Evolutionary conservation across 2,888 invertebrate species (phyloP).

Genomic region (Camponotus fellah): DNA sequence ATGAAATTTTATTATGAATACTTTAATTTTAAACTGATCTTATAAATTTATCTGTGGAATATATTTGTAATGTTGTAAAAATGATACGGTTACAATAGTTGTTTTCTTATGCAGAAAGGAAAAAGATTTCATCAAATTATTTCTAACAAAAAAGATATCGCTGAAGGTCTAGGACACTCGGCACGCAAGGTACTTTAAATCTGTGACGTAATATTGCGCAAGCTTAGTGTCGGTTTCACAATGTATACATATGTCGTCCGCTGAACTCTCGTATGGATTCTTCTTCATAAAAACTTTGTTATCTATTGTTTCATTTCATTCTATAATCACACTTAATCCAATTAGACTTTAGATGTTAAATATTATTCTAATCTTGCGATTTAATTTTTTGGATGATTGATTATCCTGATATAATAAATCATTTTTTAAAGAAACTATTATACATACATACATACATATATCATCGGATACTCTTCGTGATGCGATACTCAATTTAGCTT

Average conservation of each 20-base stretch:
- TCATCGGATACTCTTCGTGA: too few relatives aligned
- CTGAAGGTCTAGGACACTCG: not conserved
- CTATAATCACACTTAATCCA: constrained; percentile 30
- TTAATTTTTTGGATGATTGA: not conserved
- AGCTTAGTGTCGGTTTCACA: constrained; percentile 59
- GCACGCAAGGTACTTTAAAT: not conserved
- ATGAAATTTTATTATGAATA: not conserved
- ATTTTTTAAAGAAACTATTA: not conserved
- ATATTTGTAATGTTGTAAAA: not conserved
- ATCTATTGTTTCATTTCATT: constrained; percentile 32
- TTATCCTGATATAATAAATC: constrained; percentile 15
- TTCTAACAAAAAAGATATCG: not conserved
- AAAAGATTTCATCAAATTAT: not conserved
- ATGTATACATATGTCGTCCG: constrained; percentile 42
- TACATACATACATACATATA: too few relatives aligned
- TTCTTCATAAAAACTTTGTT: constrained; percentile 22
- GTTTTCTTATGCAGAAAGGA: not conserved
- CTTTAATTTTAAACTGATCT: not conserved
- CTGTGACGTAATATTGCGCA: constrained; percentile 63
- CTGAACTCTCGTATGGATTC: constrained; percentile 50
- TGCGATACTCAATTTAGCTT: too few relatives aligned
- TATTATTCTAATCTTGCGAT: not conserved
- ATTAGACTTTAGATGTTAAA: not conserved
- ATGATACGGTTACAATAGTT: not conserved
- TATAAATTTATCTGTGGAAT: constrained; percentile 6